Evolutionary conservation across 2,113 vertebrate species (phyloP), one percentile per base, ranked within the genome.

Genomic region (Serilophus lunatus): DNA sequence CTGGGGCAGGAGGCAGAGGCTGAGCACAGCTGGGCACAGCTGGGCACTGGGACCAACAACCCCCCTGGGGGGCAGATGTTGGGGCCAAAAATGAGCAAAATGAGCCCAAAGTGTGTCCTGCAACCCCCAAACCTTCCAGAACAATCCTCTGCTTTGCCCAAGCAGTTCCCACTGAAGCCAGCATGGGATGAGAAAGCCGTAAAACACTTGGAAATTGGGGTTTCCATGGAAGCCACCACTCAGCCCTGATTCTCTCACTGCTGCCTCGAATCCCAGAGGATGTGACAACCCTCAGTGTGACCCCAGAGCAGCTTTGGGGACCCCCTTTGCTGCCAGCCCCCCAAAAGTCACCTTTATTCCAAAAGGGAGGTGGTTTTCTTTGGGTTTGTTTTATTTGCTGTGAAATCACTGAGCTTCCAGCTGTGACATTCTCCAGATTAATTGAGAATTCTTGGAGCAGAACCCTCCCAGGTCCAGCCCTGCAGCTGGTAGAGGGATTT

Each of bases 191-290:
- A 91, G 68, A 63, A 65, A 94, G 88, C 18, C 81, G 69, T 6
- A 33, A 93, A 86, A 3, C 38, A 6, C 74, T 18, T 50, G 78
- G 80, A 75, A 90, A 77, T 42, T 26, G 50, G 91, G 77, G 75
- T 93, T 96, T 95, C 80, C 79, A 93, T 81, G 93, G 92, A 94
- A 93, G 91, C 76, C 81, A 40, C 38, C 33, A 20, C 57, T 61
- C 56, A 6, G 79, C 68, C 85, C 87, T 35, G 19, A 59, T 70
- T 84, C 89, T 49, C 12, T 12, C 29, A 10, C 61, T 36, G 61
- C 86, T 78, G n/a, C 69, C 70, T 86, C 71, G 3, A 56, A 60
- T 42, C 57, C 82, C 70, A 28, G 6, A 19, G 7, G n/a, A 35
- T 1, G 60, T 29, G 38, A 38, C 57, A 76, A 20, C 57, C n/a